Evolutionary conservation across 2,888 invertebrate species (phyloP), one percentile per base, ranked within the genome.

Genomic region (Ormyrus labotus): DNA sequence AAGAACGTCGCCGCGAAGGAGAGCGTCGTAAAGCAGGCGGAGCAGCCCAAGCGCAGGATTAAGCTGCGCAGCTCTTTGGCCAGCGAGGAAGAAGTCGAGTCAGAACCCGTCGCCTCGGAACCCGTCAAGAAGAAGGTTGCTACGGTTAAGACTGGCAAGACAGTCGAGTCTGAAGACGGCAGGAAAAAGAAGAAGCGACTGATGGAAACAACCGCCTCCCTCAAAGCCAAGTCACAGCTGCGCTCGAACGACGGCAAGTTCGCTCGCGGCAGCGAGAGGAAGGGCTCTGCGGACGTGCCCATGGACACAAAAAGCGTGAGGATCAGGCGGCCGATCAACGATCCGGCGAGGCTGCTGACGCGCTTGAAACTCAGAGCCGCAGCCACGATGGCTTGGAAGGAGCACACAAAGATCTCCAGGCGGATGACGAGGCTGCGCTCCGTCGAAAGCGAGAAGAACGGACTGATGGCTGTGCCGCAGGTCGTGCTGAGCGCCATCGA

Each of bases 191-290:
- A 83, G 50, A 86, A 83, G 70, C 84, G 85, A 77, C 7, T 74
- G 2, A 80, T 86, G 6, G 86, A 87, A 13, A 47, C 88, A 53
- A 87, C 86, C 67, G 88, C 89, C 1, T 88, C 89, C 13, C 72
- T 87, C 5, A 90, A 90, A 53, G 88, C 89, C 0, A 86, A 85
- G 50, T 84, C 84, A 0, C 90, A 90, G 57, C 82, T 89, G 7
- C 84, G 90, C 45, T 86, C 87, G 0, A 87, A 87, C 76, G 90
- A 90, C 57, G 89, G 89, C 0, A 90, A 90, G 64, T 90, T 90
- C 57, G 87, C 87, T 64, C 80, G 64, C 47, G 60, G n/a, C 11
- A 8, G 5, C 34, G 60, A 2, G 2, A 13, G 51, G 58, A 34
- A 34, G 34, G 34, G 34, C 34, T 34, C 34, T 4, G 45, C 45